phyloP scores from a whole-genome alignment of 2,113 vertebrate genomes.

The Halichoeres trimaculatus region DNA sequence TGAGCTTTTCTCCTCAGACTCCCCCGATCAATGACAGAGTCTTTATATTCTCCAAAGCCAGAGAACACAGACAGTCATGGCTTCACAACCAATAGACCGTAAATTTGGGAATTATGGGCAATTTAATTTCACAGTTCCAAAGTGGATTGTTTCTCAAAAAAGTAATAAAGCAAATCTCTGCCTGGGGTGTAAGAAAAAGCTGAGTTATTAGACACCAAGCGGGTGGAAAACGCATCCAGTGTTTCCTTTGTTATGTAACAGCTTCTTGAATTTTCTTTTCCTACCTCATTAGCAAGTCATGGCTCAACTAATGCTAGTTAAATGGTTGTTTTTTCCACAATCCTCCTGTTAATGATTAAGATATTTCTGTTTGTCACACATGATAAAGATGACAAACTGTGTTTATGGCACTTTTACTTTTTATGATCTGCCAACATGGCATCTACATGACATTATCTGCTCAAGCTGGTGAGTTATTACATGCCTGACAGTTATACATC shows the following conservation, averaged over 20 bases:
- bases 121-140: slow-evolving; percentile 12
- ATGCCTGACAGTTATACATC: slow-evolving; percentile 31
- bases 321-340: not conserved
- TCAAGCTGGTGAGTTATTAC: slow-evolving; percentile 23
- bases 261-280: slow-evolving; percentile 3
- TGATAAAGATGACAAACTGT: not conserved
- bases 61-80: slow-evolving; percentile 7
- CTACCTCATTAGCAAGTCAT: slow-evolving; percentile 1
- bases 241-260: slow-evolving; percentile 42
- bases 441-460: slow-evolving; percentile 25
- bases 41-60: slow-evolving; percentile 2
- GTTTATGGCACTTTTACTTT: not conserved
- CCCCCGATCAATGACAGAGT: slow-evolving; percentile 7
- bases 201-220: slow-evolving; percentile 24
- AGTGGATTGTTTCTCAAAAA: slow-evolving; percentile 49
- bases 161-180: slow-evolving; percentile 40
- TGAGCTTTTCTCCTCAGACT: not conserved
- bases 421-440: not conserved
- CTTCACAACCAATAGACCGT: not conserved
- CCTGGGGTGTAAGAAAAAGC: slow-evolving; percentile 31
- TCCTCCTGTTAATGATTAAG: not conserved
- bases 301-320: not conserved
- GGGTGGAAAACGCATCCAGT: slow-evolving; percentile 44
- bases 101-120: slow-evolving; percentile 9
- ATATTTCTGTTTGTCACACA: not conserved